Evolutionary conservation across 2,888 invertebrate species (phyloP).

Genomic region (Griposia aprilina): DNA sequence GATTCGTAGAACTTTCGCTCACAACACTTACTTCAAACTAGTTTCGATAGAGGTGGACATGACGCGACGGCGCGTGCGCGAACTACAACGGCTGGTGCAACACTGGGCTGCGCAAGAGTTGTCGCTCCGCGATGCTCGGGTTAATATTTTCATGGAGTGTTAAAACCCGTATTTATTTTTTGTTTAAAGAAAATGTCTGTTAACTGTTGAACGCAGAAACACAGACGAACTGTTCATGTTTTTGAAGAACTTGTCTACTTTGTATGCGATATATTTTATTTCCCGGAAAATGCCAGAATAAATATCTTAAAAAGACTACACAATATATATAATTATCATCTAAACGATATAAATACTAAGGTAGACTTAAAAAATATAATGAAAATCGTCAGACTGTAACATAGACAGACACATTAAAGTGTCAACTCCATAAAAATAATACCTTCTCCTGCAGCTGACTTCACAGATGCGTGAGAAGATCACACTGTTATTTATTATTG

Average conservation of each 20-base stretch:
- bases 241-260: neutral
- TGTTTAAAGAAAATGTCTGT: neutral
- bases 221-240: neutral
- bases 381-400: slow-evolving; percentile 29
- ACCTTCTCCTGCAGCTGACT: neutral
- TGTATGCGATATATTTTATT: neutral
- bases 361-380: neutral
- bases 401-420: slow-evolving; percentile 27
- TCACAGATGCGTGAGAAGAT: slow-evolving; percentile 64
- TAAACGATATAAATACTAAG: neutral
- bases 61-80: slow-evolving; percentile 59
- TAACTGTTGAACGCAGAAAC: neutral
- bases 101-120: slow-evolving; percentile 66
- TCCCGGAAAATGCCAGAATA: neutral
- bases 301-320: neutral
- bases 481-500: slow-evolving; percentile 61
- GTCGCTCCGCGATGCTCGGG: slow-evolving; percentile 51
- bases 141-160: slow-evolving; percentile 32
- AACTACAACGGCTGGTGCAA: slow-evolving; percentile 55
- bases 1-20: slow-evolving; percentile 76
- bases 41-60: slow-evolving; percentile 86
- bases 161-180: slow-evolving; percentile 29
- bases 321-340: neutral
- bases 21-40: slow-evolving; percentile 84
- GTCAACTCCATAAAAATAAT: neutral